These are phyloP conservation scores for Rhinella marina DNA, from an alignment of 2,797 vertebrate species.

Conservation along the genomic window DNA sequence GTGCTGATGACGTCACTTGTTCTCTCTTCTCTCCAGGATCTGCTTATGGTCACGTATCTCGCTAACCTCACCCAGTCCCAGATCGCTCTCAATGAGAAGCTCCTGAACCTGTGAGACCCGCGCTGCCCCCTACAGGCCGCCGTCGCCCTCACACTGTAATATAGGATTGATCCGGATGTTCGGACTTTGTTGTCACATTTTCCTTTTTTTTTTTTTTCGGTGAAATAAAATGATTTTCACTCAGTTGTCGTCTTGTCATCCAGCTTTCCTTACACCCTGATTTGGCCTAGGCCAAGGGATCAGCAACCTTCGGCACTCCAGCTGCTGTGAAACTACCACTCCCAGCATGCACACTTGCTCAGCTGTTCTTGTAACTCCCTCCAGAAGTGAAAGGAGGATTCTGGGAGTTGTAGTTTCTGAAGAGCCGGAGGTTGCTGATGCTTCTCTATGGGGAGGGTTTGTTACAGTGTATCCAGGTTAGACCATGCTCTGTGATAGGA, in stretches of 20 bases:
- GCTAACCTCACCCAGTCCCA: constrained; percentile 97
- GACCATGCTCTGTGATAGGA: too few species aligned
- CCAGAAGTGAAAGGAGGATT: too few species aligned
- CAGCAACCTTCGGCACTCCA: too few species aligned
- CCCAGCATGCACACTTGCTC: too few species aligned
- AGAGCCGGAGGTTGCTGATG: too few species aligned
- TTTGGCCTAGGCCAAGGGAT: too few species aligned
- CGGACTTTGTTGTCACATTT: not conserved
- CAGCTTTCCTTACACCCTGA: too few species aligned
- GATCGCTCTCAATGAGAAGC: constrained; percentile 96
- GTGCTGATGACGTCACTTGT: not conserved
- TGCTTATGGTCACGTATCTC: constrained; percentile 98
- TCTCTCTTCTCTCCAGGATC: constrained; percentile 78
- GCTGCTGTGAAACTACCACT: too few species aligned
- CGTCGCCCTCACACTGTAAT: not conserved
- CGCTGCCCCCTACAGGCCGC: not conserved
- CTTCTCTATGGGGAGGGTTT: too few species aligned
- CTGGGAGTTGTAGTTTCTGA: too few species aligned
- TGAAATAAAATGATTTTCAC: not conserved
- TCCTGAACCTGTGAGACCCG: constrained; percentile 79
- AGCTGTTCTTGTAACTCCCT: too few species aligned
- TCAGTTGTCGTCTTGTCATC: not conserved
- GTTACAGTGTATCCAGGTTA: too few species aligned
- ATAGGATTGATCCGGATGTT: not conserved
- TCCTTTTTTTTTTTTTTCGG: not conserved